Conservation (phyloP, 1,140 invertebrate genomes). For the Phthorimaea operculella region DNA sequence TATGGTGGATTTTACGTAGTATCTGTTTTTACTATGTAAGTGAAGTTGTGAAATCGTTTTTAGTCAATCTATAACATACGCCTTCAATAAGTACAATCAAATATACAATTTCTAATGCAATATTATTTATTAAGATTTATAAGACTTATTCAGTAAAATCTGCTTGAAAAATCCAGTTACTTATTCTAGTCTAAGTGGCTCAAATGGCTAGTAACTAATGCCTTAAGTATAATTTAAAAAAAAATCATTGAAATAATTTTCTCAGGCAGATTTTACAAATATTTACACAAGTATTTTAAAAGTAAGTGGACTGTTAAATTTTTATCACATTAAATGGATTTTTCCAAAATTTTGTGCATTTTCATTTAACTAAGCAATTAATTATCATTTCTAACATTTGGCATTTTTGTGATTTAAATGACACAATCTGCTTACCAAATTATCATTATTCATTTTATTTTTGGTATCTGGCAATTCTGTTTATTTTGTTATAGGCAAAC, state of each 20-base stretch:
- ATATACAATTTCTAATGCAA: slow-evolving; percentile 12
- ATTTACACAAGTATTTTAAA: slow-evolving; percentile 16
- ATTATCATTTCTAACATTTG: slow-evolving; percentile 15
- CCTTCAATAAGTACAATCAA: slow-evolving; percentile 31
- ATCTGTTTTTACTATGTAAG: slow-evolving; percentile 1
- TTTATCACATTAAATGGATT: slow-evolving; percentile 53
- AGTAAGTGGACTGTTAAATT: slow-evolving; percentile 61
- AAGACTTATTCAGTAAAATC: slow-evolving; percentile 10
- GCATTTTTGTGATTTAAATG: slow-evolving; percentile 48
- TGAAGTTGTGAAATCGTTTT: no score
- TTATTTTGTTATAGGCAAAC: neutral
- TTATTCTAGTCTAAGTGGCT: slow-evolving; percentile 2
- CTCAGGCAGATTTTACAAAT: slow-evolving; percentile 16
- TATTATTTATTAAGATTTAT: slow-evolving; percentile 11
- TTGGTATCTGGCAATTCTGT: slow-evolving; percentile 26
- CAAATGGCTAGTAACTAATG: neutral
- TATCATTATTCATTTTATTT: slow-evolving; percentile 15
- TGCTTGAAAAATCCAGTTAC: slow-evolving; percentile 7
- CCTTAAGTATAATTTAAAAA: neutral
- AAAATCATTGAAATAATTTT: slow-evolving; percentile 8
- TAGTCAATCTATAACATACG: slow-evolving; percentile 1
- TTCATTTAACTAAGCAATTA: slow-evolving; percentile 34
- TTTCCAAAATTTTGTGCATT: slow-evolving; percentile 34
- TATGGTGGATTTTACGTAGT: neutral
- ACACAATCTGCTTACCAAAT: slow-evolving; percentile 52